Evolutionary conservation across 2,888 invertebrate genomes (phyloP).

Genomic region (Cremastinae sp.): DNA sequence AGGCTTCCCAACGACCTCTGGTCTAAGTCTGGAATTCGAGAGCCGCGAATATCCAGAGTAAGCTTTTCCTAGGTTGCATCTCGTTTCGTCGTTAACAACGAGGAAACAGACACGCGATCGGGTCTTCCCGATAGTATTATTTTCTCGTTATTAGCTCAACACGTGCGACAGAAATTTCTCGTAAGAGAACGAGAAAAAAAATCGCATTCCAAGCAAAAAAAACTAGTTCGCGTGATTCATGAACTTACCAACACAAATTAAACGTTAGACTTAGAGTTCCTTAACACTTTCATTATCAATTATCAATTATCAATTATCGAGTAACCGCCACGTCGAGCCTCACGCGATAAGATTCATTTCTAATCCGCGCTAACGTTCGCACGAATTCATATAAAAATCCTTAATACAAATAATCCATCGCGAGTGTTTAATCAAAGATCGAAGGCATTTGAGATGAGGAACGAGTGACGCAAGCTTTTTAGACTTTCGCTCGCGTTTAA

Average conservation of each 20-base stretch:
- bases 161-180: slow-evolving; percentile 26
- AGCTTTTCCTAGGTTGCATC: slow-evolving; percentile 1
- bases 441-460: background rate
- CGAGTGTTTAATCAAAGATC: background rate
- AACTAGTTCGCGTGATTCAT: too few species aligned
- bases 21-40: slow-evolving; percentile 22
- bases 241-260: too few species aligned
- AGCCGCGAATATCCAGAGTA: background rate
- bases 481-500: slow-evolving; percentile 42
- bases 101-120: slow-evolving; percentile 21
- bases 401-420: background rate
- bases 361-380: too few species aligned
- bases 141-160: slow-evolving; percentile 17
- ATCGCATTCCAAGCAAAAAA: too few species aligned
- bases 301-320: too few species aligned
- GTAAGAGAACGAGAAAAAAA: too few species aligned
- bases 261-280: too few species aligned
- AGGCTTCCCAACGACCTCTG: slow-evolving; percentile 53
- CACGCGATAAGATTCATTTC: too few species aligned
- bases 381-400: too few species aligned
- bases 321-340: too few species aligned
- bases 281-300: too few species aligned
- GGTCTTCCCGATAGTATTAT: slow-evolving; percentile 41
- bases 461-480: slow-evolving; percentile 24
- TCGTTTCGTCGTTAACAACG: slow-evolving; percentile 7